These are phyloP conservation scores for Apostichopus californicus DNA, from an alignment of 35 echinoderm and acorn worm genomes.

Conservation along the genomic window DNA sequence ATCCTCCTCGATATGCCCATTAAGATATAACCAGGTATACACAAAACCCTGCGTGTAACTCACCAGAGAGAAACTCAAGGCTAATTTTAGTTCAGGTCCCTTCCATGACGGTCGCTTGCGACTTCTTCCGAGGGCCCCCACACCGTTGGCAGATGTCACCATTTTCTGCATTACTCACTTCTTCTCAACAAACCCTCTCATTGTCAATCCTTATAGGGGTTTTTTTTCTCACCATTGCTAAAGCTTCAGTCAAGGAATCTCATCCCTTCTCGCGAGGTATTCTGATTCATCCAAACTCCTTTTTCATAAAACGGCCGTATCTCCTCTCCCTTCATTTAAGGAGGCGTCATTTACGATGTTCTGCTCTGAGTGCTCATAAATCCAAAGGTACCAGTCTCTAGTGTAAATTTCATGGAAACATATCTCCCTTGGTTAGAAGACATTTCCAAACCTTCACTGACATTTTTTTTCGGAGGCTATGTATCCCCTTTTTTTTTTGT, in stretches of 20 bases:
- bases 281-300: not conserved
- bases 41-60: no score
- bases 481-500: not conserved
- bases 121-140: no score
- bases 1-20: no score
- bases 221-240: not conserved
- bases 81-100: no score
- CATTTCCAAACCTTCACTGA: constrained; percentile 18
- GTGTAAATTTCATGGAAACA: constrained; percentile 25
- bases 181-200: not conserved
- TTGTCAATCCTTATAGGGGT: not conserved
- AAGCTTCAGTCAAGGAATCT: not conserved
- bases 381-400: constrained; percentile 12
- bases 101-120: no score
- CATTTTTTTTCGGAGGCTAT: not conserved
- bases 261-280: not conserved
- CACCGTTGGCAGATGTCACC: not conserved
- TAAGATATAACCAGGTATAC: no score
- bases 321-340: not conserved
- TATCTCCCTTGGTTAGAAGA: constrained; percentile 19
- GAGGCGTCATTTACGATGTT: constrained; percentile 13
- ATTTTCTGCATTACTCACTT: not conserved
- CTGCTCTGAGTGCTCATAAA: constrained; percentile 34
- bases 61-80: no score
- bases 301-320: not conserved